These are phyloP conservation scores for Sphenodon punctatus DNA, from an alignment of 2,797 vertebrate genomes.

Conservation along the genomic window DNA sequence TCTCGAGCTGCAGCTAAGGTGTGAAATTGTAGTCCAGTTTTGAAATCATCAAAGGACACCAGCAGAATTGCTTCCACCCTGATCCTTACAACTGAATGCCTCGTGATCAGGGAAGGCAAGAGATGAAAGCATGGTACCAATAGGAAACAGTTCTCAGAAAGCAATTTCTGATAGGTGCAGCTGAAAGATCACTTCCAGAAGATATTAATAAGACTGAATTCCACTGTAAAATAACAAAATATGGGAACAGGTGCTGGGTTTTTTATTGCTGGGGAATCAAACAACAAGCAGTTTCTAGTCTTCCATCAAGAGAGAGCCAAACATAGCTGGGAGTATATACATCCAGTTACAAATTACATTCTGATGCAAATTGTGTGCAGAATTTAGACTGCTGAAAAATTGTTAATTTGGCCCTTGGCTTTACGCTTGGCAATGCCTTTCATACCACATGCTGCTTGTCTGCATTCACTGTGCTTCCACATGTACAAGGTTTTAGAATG, in stretches of 20 bases:
- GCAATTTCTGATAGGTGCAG: not conserved
- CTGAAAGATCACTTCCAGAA: not conserved
- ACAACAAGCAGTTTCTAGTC: not conserved
- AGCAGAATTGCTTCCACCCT: not conserved
- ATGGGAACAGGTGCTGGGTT: not conserved
- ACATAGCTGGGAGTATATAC: not conserved
- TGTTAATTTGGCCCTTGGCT: not conserved
- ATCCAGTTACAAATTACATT: not conserved
- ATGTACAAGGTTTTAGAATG: not conserved
- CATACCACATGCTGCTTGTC: not conserved
- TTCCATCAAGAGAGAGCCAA: not conserved
- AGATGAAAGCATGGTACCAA: not conserved
- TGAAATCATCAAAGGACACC: too few species aligned
- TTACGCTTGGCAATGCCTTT: not conserved
- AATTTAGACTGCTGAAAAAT: not conserved
- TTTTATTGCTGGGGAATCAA: not conserved
- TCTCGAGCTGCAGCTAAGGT: not conserved
- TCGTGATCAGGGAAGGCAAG: not conserved
- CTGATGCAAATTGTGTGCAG: not conserved
- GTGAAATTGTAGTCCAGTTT: not conserved
- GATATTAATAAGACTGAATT: not conserved
- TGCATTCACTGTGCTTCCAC: not conserved
- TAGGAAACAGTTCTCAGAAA: not conserved
- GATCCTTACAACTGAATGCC: not conserved
- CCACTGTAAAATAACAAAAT: not conserved